Percentiles rank a stretch among this genome's conserved stretches.
Conservation (phyloP, 2,888 invertebrate genomes). For the Minunthozetes semirufus region DNA sequence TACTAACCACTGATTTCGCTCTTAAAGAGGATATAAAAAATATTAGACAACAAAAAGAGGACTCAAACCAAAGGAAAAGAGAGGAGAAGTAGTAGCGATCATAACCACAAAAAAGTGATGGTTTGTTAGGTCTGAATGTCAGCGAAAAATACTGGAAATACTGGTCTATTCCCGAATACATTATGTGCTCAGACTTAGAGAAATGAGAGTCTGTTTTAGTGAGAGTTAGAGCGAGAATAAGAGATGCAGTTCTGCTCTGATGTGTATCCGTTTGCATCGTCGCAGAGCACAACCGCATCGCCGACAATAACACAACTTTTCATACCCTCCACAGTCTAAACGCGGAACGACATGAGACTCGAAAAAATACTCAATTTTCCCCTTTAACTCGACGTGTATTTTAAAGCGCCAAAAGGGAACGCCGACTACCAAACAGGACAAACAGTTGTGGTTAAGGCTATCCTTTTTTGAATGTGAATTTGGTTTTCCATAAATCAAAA, state of each 20-base stretch:
- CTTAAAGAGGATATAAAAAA: too few species aligned
- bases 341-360: neutral
- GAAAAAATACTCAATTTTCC: neutral
- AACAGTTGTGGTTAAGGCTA: neutral
- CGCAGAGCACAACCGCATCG: neutral
- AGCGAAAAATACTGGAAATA: neutral
- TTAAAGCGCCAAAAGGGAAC: neutral
- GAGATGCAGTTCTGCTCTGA: conserved; percentile 4
- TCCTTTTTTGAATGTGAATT: neutral
- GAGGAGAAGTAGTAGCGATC: neutral
- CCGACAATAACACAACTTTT: neutral
- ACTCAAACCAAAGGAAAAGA: too few species aligned
- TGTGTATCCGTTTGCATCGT: neutral
- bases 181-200: neutral
- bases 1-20: neutral
- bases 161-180: neutral
- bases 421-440: neutral
- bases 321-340: neutral
- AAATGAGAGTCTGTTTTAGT: neutral
- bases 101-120: neutral
- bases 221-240: neutral
- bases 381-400: neutral
- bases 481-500: neutral
- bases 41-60: too few species aligned
- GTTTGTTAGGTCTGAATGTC: neutral